Evolutionary conservation across 2,113 vertebrate species (phyloP).

Genomic region (Mormyrus iriodes): DNA sequence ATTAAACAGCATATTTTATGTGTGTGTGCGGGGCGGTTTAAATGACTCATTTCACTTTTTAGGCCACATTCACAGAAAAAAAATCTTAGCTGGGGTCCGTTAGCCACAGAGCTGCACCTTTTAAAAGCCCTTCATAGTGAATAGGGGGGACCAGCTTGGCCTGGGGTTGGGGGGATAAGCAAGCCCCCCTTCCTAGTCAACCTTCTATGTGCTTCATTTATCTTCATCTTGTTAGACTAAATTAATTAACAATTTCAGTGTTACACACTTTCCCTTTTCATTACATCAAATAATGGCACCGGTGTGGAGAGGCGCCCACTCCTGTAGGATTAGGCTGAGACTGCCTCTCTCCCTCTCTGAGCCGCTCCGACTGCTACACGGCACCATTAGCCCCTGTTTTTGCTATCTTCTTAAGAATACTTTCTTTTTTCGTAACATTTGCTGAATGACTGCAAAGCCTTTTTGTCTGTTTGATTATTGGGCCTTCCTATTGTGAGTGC

Average conservation of each 20-base stretch:
- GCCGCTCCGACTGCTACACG: neutral
- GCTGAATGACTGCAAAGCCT: neutral
- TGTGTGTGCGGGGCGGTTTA: neutral
- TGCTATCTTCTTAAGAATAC: neutral
- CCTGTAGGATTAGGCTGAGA: constrained; percentile 56
- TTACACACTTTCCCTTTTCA: constrained; percentile 97
- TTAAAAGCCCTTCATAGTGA: constrained; percentile 55
- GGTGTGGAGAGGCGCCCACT: constrained; percentile 70
- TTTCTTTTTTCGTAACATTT: neutral
- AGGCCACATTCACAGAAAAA: neutral
- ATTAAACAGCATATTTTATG: neutral
- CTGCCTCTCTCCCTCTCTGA: constrained; percentile 36
- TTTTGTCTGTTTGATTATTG: neutral
- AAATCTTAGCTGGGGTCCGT: neutral
- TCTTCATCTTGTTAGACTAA: constrained; percentile 98
- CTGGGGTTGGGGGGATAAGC: constrained; percentile 68
- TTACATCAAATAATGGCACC: constrained; percentile 93
- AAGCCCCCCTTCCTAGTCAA: constrained; percentile 78
- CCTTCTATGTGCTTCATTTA: constrained; percentile 89
- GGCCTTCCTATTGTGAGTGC: neutral
- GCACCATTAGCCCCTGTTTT: neutral
- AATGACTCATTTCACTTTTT: neutral
- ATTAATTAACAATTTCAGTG: constrained; percentile 98
- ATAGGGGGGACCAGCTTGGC: constrained; percentile 6
- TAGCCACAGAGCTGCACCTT: constrained; percentile 41